Percentiles rank a stretch among this genome's conserved stretches.
These are phyloP conservation scores for Lepisosteus osseus DNA, from an alignment of 2,113 vertebrate genomes.

Conservation along the genomic window DNA sequence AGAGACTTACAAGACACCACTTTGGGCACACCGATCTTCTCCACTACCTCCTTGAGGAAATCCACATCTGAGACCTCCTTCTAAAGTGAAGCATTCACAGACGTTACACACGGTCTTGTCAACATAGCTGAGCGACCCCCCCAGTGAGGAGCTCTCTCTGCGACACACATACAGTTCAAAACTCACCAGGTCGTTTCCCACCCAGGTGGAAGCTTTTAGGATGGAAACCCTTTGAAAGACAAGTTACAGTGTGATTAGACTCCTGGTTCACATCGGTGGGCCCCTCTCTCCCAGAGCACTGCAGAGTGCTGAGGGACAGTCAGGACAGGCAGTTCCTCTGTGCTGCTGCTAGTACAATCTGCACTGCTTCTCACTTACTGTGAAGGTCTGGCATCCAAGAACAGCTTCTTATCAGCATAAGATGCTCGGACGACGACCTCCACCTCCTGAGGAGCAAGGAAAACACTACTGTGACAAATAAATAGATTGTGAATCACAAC, in stretches of 20 bases:
- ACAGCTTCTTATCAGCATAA: constrained; percentile 71
- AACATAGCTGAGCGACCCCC: no score
- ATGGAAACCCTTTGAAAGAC: constrained; percentile 19
- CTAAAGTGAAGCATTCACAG: constrained; percentile 23
- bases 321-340: no score
- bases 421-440: constrained; percentile 49
- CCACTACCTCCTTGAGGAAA: constrained; percentile 61
- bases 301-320: background rate
- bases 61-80: constrained; percentile 34
- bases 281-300: background rate
- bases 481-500: no score
- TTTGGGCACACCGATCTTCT: constrained; percentile 66
- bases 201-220: background rate
- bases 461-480: background rate
- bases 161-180: background rate
- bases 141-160: no score
- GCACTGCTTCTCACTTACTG: constrained; percentile 39
- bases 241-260: background rate
- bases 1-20: constrained; percentile 68
- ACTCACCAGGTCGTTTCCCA: constrained; percentile 8
- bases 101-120: no score
- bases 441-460: constrained; percentile 40
- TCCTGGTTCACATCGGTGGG: background rate
- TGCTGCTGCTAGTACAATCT: background rate
- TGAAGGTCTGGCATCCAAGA: constrained; percentile 44